phyloP scores from a whole-genome alignment of 2,797 vertebrate species.

The Staurois parvus region DNA sequence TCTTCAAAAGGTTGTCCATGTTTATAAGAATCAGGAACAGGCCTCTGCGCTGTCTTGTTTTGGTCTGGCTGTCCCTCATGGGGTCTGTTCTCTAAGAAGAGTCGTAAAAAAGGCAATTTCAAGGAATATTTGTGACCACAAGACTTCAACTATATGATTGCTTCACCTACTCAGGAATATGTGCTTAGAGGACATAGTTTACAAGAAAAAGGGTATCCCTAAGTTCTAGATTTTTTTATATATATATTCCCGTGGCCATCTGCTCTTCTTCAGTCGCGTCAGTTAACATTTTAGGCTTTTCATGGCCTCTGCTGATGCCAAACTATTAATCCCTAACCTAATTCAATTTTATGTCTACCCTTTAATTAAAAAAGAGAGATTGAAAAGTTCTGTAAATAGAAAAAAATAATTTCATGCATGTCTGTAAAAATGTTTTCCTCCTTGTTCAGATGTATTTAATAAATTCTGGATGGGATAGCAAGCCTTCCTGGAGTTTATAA shows the following conservation, averaged over 20 bases:
- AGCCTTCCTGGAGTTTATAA: neutral
- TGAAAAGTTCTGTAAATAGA: constrained; percentile 10
- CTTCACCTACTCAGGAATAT: neutral
- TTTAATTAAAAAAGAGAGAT: constrained; percentile 5
- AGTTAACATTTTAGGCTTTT: constrained; percentile 1
- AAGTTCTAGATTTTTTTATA: neutral
- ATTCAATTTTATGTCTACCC: neutral
- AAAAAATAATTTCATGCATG: neutral
- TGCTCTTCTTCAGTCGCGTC: neutral
- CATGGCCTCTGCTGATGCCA: neutral
- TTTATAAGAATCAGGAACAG: neutral
- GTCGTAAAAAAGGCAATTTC: constrained; percentile 22
- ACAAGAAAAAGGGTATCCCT: constrained; percentile 20
- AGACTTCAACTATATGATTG: neutral
- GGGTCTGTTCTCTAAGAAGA: neutral
- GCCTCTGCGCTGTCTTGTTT: neutral
- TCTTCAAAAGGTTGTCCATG: neutral
- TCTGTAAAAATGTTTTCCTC: neutral
- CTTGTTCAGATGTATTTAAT: constrained; percentile 14
- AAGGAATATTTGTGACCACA: neutral
- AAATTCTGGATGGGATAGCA: neutral
- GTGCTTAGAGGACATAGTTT: neutral
- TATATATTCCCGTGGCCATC: neutral
- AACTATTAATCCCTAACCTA: constrained; percentile 3
- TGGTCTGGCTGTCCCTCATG: neutral